Evolutionary conservation across 1,140 invertebrate species (phyloP).

Genomic region (Drosophila kohkoa): DNA sequence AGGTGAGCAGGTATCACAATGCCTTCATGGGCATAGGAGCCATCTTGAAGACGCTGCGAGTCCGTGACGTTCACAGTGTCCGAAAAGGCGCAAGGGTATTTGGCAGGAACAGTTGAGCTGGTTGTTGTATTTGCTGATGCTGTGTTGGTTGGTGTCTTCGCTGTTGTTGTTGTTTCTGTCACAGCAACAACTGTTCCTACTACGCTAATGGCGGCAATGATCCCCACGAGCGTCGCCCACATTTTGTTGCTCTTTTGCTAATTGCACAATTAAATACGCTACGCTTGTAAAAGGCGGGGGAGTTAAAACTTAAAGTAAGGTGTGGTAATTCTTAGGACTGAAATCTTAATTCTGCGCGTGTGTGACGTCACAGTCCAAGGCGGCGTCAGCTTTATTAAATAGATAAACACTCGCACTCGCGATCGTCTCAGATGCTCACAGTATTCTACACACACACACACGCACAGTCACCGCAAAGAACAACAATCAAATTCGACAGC

Average conservation of each 20-base stretch:
- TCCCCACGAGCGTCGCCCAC: slow-evolving; percentile 35
- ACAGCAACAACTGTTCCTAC: background rate
- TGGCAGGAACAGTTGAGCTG: background rate
- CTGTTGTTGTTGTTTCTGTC: background rate
- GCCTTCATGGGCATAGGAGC: slow-evolving; percentile 72
- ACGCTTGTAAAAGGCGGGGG: slow-evolving; percentile 15
- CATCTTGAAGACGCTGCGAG: slow-evolving; percentile 68
- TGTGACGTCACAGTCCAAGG: slow-evolving; percentile 61
- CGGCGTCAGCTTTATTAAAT: slow-evolving; percentile 39
- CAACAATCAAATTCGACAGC: slow-evolving; percentile 47
- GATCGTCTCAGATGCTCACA: slow-evolving; percentile 29
- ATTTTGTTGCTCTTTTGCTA: slow-evolving; percentile 34
- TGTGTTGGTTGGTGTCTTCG: background rate
- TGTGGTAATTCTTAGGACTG: slow-evolving; percentile 42
- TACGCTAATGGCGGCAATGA: slow-evolving; percentile 17
- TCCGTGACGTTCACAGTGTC: slow-evolving; percentile 76
- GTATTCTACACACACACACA: slow-evolving; percentile 43
- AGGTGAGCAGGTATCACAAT: slow-evolving; percentile 60
- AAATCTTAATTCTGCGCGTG: slow-evolving; percentile 16
- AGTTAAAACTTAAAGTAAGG: background rate
- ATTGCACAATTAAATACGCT: slow-evolving; percentile 44
- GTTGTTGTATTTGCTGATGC: background rate
- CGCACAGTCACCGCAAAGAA: slow-evolving; percentile 26
- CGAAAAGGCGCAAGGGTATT: slow-evolving; percentile 62
- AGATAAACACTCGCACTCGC: slow-evolving; percentile 64